These are phyloP conservation scores for Nemapogon koenigi DNA, from an alignment of 2,888 invertebrate species.

Conservation along the genomic window DNA sequence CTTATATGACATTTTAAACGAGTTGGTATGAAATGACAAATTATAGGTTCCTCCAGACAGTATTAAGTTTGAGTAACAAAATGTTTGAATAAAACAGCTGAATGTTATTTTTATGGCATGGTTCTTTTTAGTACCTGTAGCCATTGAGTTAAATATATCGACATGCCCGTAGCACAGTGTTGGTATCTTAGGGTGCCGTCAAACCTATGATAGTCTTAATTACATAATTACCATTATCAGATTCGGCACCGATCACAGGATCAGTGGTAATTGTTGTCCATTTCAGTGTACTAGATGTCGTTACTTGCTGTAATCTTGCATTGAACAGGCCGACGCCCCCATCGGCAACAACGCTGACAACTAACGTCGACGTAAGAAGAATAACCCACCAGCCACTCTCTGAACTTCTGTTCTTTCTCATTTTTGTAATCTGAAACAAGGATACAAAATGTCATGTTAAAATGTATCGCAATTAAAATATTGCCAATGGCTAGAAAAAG, in stretches of 20 bases:
- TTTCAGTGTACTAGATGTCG: slow-evolving; percentile 81
- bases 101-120: too few relatives aligned
- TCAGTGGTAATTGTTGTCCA: slow-evolving; percentile 66
- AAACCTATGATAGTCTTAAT: not conserved
- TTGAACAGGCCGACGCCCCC: slow-evolving; percentile 45
- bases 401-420: slow-evolving; percentile 46
- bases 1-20: too few relatives aligned
- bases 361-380: slow-evolving; percentile 38
- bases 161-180: too few relatives aligned
- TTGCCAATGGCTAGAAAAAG: not conserved
- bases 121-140: too few relatives aligned
- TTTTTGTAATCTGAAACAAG: slow-evolving; percentile 25
- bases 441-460: slow-evolving; percentile 5
- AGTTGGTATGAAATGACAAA: too few relatives aligned
- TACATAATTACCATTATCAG: slow-evolving; percentile 48
- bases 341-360: slow-evolving; percentile 33
- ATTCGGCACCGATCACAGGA: slow-evolving; percentile 70
- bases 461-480: not conserved
- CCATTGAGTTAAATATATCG: too few relatives aligned
- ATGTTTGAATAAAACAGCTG: too few relatives aligned
- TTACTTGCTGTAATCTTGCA: slow-evolving; percentile 66
- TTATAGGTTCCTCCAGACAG: too few relatives aligned
- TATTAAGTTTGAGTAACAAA: too few relatives aligned
- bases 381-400: slow-evolving; percentile 48
- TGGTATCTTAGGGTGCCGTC: too few relatives aligned